Evolutionary conservation across 1,140 invertebrate species (phyloP), one percentile per base, ranked within the genome.

Genomic region (Odontomachus brunneus): DNA sequence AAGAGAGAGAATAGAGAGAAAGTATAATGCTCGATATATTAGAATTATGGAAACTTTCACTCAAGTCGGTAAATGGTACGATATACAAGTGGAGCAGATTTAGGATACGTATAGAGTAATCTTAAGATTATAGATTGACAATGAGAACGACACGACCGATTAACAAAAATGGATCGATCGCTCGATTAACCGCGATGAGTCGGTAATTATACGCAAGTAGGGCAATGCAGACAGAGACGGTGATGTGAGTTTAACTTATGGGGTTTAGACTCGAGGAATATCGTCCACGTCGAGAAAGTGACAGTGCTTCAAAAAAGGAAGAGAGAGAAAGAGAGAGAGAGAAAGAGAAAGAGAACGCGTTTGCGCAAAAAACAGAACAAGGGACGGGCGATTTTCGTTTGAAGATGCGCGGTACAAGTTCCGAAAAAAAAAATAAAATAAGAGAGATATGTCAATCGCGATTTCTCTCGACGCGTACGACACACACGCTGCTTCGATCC

Each of bases 101-200:
- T 69, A 85, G 73, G 86, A 87, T 87, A 71, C 85, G 72, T 65
- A n/a, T n/a, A 82, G 66, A 78, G 57, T 88, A 69, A 88, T 59
- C 86, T 85, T 88, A 88, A 88, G 76, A 86, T 87, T 80, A 81
- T 73, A 78, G 75, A 84, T 84, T 60, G 84, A 88, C 67, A 80
- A 88, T 75, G 62, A 81, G 82, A 67, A 80, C 60, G 75, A 84
- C 85, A 38, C 26, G 69, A 84, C 44, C 69, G 55, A 80, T 59
- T 71, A 80, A 69, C 75, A 80, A 80, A 80, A 62, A 82, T 74
- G 53, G 62, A 51, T 33, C 84, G 53, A 48, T 72, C 62, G 57
- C 53, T 74, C 26, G 49, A 44, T 83, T 69, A 59, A 57, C 53
- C 44, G n/a, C n/a, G 44, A 66, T 84, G 83, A 67, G 17, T 86